Conservation (phyloP, 1,140 invertebrate species). For the Anthonomus grandis region DNA sequence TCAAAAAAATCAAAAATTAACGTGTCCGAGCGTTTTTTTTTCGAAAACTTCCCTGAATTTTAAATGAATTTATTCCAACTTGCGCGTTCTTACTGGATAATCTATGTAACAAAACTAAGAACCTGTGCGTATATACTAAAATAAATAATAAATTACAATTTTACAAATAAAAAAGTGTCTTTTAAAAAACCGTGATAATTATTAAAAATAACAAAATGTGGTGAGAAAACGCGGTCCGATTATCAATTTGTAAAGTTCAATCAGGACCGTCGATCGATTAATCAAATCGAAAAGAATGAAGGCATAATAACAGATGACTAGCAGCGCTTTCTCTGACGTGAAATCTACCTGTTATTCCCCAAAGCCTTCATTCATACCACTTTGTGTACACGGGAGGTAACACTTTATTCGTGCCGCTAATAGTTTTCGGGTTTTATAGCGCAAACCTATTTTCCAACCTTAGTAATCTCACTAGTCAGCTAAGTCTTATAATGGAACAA, state of each 20-base stretch:
- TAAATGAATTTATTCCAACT: too few relatives aligned
- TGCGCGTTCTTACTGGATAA: too few relatives aligned
- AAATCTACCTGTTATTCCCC: slow-evolving; percentile 9
- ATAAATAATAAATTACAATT: too few relatives aligned
- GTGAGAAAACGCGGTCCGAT: too few relatives aligned
- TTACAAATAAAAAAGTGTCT: too few relatives aligned
- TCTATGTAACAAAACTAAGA: too few relatives aligned
- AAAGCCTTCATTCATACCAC: slow-evolving; percentile 3
- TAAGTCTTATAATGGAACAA: not conserved
- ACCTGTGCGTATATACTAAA: too few relatives aligned
- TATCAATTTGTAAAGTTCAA: slow-evolving; percentile 3
- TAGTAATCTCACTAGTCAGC: not conserved
- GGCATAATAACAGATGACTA: not conserved
- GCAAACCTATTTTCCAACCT: not conserved
- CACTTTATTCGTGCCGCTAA: not conserved
- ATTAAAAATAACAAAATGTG: too few relatives aligned
- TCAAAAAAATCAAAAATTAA: too few relatives aligned
- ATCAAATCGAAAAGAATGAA: slow-evolving; percentile 1
- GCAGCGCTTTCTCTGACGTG: not conserved
- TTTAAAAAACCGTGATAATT: too few relatives aligned
- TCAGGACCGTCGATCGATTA: not conserved
- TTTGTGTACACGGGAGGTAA: slow-evolving; percentile 3
- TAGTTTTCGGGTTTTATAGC: not conserved
- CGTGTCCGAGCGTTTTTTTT: too few relatives aligned
- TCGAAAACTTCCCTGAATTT: too few relatives aligned